These are phyloP conservation scores for Poecilus cupreus DNA, from an alignment of 2,888 invertebrate species.

Conservation along the genomic window DNA sequence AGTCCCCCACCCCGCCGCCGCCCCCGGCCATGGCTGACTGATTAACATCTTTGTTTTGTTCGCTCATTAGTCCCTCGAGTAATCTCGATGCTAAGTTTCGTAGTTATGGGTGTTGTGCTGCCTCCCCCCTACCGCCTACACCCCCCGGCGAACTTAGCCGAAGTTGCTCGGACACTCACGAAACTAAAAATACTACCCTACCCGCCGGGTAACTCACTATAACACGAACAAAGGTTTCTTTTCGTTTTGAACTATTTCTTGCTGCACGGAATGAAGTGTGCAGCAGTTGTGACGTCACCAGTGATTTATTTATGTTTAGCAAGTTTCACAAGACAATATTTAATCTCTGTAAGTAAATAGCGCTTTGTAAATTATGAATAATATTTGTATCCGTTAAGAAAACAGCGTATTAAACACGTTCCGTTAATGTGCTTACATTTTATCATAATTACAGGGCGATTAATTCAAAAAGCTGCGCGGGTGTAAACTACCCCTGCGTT, in stretches of 20 bases:
- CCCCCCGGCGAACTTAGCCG: background rate
- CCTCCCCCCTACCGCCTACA: background rate
- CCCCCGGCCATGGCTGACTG: constrained; percentile 67
- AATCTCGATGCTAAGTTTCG: constrained; percentile 68
- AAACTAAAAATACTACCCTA: background rate
- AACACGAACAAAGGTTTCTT: too few species aligned
- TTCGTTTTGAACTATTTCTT: too few species aligned
- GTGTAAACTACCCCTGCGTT: background rate
- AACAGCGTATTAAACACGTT: constrained; percentile 51
- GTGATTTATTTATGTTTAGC: too few species aligned
- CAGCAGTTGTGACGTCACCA: too few species aligned
- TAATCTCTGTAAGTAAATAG: background rate
- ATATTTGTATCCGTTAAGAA: constrained; percentile 42
- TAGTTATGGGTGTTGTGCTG: constrained; percentile 65
- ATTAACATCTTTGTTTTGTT: constrained; percentile 69
- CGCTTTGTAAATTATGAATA: too few species aligned
- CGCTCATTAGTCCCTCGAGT: constrained; percentile 67
- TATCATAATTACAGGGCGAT: constrained; percentile 45
- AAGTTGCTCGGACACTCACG: constrained; percentile 11
- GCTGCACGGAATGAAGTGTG: too few species aligned
- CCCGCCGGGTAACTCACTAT: too few species aligned
- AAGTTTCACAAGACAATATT: too few species aligned
- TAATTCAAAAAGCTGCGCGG: constrained; percentile 24
- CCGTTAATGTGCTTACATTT: constrained; percentile 41
- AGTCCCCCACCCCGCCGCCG: constrained; percentile 51